Base-by-base conservation (phyloP, 2,888 invertebrate genomes). In the Diloba caeruleocephala region DNA sequence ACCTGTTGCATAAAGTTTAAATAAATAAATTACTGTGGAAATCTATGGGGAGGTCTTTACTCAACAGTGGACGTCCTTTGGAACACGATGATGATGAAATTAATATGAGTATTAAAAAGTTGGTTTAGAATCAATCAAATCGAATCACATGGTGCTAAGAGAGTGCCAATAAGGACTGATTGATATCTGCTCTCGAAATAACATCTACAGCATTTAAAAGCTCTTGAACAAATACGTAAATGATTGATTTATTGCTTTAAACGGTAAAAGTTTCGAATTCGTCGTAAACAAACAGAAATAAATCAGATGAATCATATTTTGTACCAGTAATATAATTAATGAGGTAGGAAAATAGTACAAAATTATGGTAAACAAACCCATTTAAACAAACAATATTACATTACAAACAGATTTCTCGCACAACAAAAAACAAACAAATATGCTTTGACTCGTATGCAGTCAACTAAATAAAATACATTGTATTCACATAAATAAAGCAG, bases 161-260 rank as follows among this genome's bases (percentile, higher is more conserved):
- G n/a, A n/a, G n/a, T n/a, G n/a, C n/a, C n/a, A n/a, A 41, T 3
- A 23, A 9, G 6, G 1, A 21, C 25, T 31, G 33, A 52, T 26
- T 34, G 28, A 38, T 44, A 26, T 49, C 6, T 15, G 14, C 8
- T 4, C 26, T 44, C 13, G 6, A 39, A 42, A 33, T 12, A 53
- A 38, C 36, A 10, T 42, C 28, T 54, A 9, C 9, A 34, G 10
- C 34, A 39, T 42, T 33, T 28, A 37, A 44, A 55, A 55, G 15
- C 36, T 48, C 8, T 28, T n/a, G 28, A 45, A 48, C 23, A 48
- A 65, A 63, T 23, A 41, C 42, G 13, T 37, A 17, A 17, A 41
- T 37, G 29, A 48, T 61, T 64, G 43, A 39, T 60, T 63, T 55
- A 66, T 54, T 13, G 25, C 15, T 31, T 10, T 39, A 37, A 12